A percentile compares a stretch with the other conserved stretches of the same genome.
Conservation (phyloP, 2,113 vertebrate genomes). For the Dasypus novemcinctus region DNA sequence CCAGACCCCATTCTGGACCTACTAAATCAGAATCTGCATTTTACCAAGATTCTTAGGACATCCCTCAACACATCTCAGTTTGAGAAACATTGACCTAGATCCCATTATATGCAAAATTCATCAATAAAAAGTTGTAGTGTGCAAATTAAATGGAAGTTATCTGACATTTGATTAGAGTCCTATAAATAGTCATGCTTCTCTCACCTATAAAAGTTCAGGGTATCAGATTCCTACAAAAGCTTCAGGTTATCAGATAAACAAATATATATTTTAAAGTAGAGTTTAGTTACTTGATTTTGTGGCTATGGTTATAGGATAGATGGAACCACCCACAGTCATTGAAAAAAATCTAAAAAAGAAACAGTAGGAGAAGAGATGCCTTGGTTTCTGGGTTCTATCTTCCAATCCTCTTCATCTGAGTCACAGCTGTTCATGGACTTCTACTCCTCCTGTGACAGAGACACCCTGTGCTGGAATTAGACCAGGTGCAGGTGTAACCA, state of each 20-base stretch:
- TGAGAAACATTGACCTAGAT: accelerated
- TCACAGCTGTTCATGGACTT: background rate
- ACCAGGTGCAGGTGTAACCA: background rate
- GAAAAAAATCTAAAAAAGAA: conserved; percentile 18
- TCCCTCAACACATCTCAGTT: background rate
- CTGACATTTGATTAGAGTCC: accelerated
- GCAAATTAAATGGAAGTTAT: background rate
- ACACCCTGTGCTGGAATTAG: background rate
- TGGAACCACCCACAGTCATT: conserved; percentile 19
- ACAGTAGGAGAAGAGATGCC: background rate
- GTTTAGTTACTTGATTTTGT: background rate
- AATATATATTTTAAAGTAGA: background rate
- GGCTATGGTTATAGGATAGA: background rate
- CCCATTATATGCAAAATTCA: background rate
- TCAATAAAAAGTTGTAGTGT: too few species aligned
- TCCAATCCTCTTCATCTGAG: background rate
- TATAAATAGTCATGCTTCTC: background rate
- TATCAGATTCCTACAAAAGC: accelerated
- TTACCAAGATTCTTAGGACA: too few species aligned
- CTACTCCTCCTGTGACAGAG: background rate
- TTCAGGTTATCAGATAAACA: background rate
- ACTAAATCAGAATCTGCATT: background rate
- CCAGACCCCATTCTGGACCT: accelerated
- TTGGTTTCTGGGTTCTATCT: background rate
- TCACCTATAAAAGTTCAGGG: background rate